phyloP scores from a whole-genome alignment of 2,888 invertebrate genomes.

The Rhyacophila evoluta region DNA sequence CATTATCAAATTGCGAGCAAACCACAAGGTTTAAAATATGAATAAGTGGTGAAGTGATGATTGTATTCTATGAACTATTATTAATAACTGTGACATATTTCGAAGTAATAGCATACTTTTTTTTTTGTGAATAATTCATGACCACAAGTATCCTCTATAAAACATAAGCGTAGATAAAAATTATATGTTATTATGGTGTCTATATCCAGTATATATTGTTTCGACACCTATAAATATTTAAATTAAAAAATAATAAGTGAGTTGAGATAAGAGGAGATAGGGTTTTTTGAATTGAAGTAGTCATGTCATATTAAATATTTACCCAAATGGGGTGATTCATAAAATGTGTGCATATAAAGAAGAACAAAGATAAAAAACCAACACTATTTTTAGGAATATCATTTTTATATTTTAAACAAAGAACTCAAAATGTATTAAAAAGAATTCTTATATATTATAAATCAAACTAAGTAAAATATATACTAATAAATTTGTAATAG shows the following conservation, averaged over 20 bases:
- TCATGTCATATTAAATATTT: no score
- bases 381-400: slow-evolving; percentile 24
- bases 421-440: slow-evolving; percentile 22
- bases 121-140: not conserved
- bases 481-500: slow-evolving; percentile 22
- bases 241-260: no score
- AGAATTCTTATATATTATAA: slow-evolving; percentile 21
- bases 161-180: no score
- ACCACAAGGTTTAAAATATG: not conserved
- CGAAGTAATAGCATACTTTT: no score
- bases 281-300: no score
- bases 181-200: no score
- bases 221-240: no score
- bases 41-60: not conserved
- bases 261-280: no score
- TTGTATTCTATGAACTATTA: not conserved
- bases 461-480: slow-evolving; percentile 8
- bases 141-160: not conserved
- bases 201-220: no score
- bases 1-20: not conserved
- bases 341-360: not conserved
- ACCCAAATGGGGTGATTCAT: not conserved
- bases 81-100: not conserved
- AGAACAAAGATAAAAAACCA: slow-evolving; percentile 3
- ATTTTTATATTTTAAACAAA: slow-evolving; percentile 23